phyloP scores from a whole-genome alignment of 1,140 invertebrate species.

The Pollicipes pollicipes region DNA sequence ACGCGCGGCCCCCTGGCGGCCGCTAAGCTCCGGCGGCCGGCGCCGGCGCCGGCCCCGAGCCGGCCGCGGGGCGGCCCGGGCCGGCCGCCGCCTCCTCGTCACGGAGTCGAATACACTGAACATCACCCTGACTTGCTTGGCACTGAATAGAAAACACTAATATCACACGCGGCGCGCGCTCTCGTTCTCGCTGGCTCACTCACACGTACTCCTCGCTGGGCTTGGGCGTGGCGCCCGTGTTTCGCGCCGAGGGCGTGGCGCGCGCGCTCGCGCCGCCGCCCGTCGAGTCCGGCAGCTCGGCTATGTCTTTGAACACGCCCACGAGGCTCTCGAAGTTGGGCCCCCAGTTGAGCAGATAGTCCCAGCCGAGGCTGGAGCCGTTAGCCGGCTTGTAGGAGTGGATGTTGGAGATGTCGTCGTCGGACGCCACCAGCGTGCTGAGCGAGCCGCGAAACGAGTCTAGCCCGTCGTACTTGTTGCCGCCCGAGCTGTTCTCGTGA shows the following conservation, averaged over 20 bases:
- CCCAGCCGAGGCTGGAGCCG: conserved; percentile 67
- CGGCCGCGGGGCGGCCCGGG: no score
- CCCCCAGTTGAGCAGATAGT: conserved; percentile 86
- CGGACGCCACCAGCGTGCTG: conserved; percentile 76
- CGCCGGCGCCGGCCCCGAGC: no score
- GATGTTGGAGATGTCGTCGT: conserved; percentile 51
- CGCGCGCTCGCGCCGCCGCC: conserved; percentile 24
- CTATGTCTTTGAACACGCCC: conserved; percentile 90
- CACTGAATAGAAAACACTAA: neutral
- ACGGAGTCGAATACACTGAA: no score
- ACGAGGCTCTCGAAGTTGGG: conserved; percentile 87
- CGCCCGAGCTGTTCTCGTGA: conserved; percentile 26
- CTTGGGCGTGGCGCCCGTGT: conserved; percentile 20
- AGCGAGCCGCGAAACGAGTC: conserved; percentile 82
- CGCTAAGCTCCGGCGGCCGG: neutral
- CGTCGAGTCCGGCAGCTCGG: conserved; percentile 62
- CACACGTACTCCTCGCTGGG: conserved; percentile 24
- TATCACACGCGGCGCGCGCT: neutral
- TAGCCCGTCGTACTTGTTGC: conserved; percentile 58
- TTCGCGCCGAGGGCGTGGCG: conserved; percentile 13
- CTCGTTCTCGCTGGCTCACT: neutral
- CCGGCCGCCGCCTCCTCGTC: no score
- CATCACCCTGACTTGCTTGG: neutral
- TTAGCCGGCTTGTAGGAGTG: conserved; percentile 52
- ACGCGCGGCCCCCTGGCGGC: no score